Evolutionary conservation across 2,797 vertebrate genomes (phyloP), one percentile per base, ranked within the genome.

Genomic region (Carduelis carduelis): DNA sequence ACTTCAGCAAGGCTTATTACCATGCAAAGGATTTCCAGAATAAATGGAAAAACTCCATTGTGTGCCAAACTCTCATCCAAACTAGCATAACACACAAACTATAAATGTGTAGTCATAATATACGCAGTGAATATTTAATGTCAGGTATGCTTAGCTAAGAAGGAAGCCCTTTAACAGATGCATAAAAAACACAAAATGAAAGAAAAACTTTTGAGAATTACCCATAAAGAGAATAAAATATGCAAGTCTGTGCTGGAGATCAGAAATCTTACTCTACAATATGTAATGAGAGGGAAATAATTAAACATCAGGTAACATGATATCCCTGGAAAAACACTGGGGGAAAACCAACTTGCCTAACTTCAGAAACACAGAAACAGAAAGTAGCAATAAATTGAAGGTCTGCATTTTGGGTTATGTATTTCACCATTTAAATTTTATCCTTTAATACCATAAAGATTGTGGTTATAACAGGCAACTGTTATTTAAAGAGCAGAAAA

Each of bases 21-120:
- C 53, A 87, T 46, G 65, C 50, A 86, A 80, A 87, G 61, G 65
- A 89, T 70, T 89, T 81, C 68, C 82, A 87, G 79, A 95, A 70
- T 21, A 87, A 69, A 88, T 21, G 50, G 83, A 34, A 94, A 94
- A 94, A 50, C 18, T 75, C 69, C 68, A 61, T 10, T 78, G 76
- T 75, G 87, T 78, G 53, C 19, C 76, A 72, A 83, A 21, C 5
- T 93, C 72, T 81, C 65, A 81, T 39, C 89, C 68, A 71, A 44
- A n/a, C 43, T 57, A 77, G 57, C 32, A 69, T 66, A 93, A 86
- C 32, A 77, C 49, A 72, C 23, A 27, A 78, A 55, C 53, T 60
- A n/a, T 49, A 89, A 85, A 77, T 69, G 59, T 2, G 15, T 28
- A 46, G 37, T 32, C 74, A 77, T 16, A 52, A 82, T 44, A 88